Base-by-base conservation (phyloP, 92 coral and sea anemone genomes). In the Heliopora coerulea region DNA sequence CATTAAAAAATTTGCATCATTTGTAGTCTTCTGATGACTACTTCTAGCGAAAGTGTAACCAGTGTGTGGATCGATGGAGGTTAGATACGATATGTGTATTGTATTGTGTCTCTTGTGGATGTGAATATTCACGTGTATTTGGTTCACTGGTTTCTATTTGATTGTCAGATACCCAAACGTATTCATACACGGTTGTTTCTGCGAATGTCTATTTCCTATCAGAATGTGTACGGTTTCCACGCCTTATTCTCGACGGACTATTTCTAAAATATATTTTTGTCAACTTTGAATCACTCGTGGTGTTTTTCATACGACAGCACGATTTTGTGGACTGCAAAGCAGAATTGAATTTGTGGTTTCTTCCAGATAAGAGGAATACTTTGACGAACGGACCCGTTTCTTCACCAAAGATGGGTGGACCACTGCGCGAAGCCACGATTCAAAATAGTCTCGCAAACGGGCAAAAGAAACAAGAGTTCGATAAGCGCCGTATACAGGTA, bases 1-100 rank as follows among this genome's bases (percentile, higher is more conserved):
- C 26, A 28, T 70, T 65, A 28, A 70, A 52, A 58, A 14, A 32
- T 34, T 49, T 70, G 77, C 77, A 70, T 70, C 41, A 50, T 70
- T 70, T 33, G 77, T 54, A 52, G 62, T 70, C 77, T 25, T 70
- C 77, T 70, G 77, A 70, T 70, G 77, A 70, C 77, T 31, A 70
- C 77, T 52, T 52, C 77, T 70, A 54, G 77, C 77, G 62, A 70
- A 70, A 34, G 50, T 52, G 52, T 70, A 30, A 10, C 63, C 1
- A 70, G 29, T 32, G 62, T 70, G 28, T 70, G 77, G 77, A 54
- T 49, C 21, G 64, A 32, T 70, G 77, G 77, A 54, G 77, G 77
- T 70, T 18, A 70, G 64, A 26, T 70, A 52, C 46, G 39, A 17
- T 70, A 50, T 48, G 77, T 70, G 62, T 52, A 49, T 27, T 34